These are phyloP conservation scores for Eonycteris spelaea DNA, from an alignment of 2,113 vertebrate species.

Conservation along the genomic window DNA sequence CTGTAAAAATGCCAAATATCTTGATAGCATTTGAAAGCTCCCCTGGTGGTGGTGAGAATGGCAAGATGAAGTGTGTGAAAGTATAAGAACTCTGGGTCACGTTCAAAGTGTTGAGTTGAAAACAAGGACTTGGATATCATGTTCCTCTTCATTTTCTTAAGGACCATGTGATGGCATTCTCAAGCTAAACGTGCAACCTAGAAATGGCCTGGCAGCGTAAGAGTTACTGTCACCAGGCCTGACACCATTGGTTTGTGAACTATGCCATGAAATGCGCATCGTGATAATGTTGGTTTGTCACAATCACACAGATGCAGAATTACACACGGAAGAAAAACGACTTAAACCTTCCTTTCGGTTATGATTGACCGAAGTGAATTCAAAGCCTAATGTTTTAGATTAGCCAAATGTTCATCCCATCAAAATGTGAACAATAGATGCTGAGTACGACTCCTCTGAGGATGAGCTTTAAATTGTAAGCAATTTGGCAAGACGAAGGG, in stretches of 20 bases:
- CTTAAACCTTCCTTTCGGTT: neutral
- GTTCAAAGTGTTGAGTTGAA: neutral
- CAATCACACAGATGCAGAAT: neutral
- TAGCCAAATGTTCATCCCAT: neutral
- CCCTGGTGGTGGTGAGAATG: neutral
- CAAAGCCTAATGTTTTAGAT: neutral
- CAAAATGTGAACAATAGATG: neutral
- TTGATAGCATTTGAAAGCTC: neutral
- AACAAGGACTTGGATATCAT: neutral
- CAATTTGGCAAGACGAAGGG: conserved; percentile 39
- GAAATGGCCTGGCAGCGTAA: neutral
- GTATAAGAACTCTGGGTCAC: neutral
- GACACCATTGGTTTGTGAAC: neutral
- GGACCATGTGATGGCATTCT: neutral
- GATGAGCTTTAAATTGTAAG: neutral
- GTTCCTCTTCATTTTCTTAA: neutral
- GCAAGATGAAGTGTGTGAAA: neutral
- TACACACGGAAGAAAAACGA: neutral
- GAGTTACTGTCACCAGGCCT: neutral
- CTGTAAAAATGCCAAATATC: neutral
- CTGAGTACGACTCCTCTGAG: neutral
- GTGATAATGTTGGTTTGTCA: neutral
- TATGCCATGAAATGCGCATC: neutral
- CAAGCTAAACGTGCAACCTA: neutral
- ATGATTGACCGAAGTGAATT: neutral